Percentiles rank a stretch among this genome's conserved stretches.
These are phyloP conservation scores for Sphaerophoria taeniata DNA, from an alignment of 2,888 invertebrate species.

Conservation along the genomic window DNA sequence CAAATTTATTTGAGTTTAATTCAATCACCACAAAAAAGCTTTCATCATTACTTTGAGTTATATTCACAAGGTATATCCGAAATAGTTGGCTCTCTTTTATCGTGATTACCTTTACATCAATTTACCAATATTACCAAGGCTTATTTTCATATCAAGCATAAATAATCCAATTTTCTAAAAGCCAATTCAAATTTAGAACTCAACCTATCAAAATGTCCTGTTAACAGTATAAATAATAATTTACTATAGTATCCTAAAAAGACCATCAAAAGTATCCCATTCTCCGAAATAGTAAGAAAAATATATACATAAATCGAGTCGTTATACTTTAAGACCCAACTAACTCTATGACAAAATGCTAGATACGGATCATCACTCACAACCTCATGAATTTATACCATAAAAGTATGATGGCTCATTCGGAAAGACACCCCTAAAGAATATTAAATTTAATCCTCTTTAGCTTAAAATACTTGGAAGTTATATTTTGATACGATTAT, in stretches of 20 bases:
- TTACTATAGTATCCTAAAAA: neutral
- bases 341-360: neutral
- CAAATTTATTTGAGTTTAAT: no score
- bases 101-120: no score
- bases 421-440: neutral
- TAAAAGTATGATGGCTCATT: neutral
- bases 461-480: neutral
- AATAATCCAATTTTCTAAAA: conserved; percentile 2
- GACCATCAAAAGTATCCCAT: conserved; percentile 18
- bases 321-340: neutral
- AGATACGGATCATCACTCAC: conserved; percentile 20
- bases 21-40: no score
- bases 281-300: conserved; percentile 17
- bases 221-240: neutral
- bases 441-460: neutral
- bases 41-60: no score
- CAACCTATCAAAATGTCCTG: neutral
- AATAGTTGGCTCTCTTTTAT: no score
- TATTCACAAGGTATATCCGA: no score
- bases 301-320: conserved; percentile 22
- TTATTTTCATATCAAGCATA: no score
- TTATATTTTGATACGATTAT: neutral
- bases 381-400: neutral
- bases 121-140: no score
- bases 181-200: no score